Percentiles rank a stretch among this genome's conserved stretches.
Evolutionary conservation across 2,113 vertebrate species (phyloP).

Genomic region (Sinocyclocheilus maitianheensis): DNA sequence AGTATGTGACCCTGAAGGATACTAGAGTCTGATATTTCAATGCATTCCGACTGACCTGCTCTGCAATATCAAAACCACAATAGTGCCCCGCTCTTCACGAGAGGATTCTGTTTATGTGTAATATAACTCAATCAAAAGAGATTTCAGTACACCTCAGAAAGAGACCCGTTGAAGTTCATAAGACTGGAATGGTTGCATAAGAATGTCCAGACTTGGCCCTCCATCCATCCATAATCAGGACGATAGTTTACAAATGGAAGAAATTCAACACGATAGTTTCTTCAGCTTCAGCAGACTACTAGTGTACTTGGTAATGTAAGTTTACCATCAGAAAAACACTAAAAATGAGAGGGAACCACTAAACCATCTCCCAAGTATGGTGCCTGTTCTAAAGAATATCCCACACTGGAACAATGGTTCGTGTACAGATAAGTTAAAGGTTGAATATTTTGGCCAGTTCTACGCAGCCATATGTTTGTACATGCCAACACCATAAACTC

Average conservation of each 20-base stretch:
- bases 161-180: background rate
- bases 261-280: background rate
- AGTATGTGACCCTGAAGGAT: background rate
- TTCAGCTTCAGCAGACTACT: background rate
- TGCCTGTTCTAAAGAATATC: background rate
- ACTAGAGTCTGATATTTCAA: background rate
- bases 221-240: background rate
- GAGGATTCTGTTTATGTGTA: background rate
- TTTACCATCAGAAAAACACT: background rate
- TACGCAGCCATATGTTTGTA: background rate
- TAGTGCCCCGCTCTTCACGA: background rate
- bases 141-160: constrained; percentile 13
- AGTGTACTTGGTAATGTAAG: background rate
- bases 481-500: constrained; percentile 9
- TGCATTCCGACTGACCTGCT: background rate
- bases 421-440: background rate
- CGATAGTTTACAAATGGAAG: background rate
- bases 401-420: too few species aligned
- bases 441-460: background rate
- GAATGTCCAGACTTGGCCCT: background rate
- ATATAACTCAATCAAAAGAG: constrained; percentile 25
- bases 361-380: background rate
- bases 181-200: constrained; percentile 20
- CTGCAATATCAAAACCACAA: background rate
- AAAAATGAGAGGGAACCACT: background rate